Percentiles rank a stretch among this genome's conserved stretches.
Evolutionary conservation across 2,113 vertebrate genomes (phyloP).

Genomic region (Mesocricetus auratus): DNA sequence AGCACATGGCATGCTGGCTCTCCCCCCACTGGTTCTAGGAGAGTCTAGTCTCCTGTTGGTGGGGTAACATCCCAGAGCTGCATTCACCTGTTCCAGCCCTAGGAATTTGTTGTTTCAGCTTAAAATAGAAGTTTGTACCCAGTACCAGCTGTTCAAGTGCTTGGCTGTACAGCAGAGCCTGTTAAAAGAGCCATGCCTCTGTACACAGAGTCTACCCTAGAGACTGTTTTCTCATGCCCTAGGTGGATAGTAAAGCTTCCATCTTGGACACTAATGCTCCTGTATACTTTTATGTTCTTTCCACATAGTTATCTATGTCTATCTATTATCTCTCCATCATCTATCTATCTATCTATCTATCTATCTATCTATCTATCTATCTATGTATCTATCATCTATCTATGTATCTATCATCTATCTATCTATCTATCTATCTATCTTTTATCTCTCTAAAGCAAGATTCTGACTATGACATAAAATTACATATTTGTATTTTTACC

Average conservation of each 20-base stretch:
- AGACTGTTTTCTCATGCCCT: not conserved
- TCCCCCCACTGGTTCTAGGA: not conserved
- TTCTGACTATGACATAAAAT: not conserved
- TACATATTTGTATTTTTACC: not conserved
- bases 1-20: not conserved
- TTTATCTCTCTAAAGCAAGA: not conserved
- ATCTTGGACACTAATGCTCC: not conserved
- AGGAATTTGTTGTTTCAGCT: not conserved
- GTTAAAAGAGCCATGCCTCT: not conserved
- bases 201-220: rapidly evolving
- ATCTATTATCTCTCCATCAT: not conserved
- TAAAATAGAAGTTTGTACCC: not conserved
- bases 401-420: no score
- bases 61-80: not conserved
- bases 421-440: not conserved
- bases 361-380: not conserved
- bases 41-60: not conserved
- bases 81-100: not conserved
- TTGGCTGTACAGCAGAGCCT: not conserved
- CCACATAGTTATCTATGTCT: not conserved
- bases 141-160: not conserved
- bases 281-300: not conserved
- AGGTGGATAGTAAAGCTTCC: not conserved
- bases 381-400: not conserved
- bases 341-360: not conserved